Evolutionary conservation across 2,113 vertebrate species (phyloP).

Genomic region (Oryzias javanicus): DNA sequence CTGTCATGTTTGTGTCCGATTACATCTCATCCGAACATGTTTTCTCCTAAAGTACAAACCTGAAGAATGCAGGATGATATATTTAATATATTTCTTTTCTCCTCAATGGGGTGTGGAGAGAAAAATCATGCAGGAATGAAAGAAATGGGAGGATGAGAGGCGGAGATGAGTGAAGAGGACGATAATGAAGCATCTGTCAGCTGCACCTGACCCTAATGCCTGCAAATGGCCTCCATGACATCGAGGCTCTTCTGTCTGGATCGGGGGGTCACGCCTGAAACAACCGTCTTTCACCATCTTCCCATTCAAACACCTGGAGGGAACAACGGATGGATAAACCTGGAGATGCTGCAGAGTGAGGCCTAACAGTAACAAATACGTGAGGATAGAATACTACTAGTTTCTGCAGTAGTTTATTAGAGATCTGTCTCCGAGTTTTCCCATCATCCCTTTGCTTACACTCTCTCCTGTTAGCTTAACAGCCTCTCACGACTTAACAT

Average conservation of each 20-base stretch:
- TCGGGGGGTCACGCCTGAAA: conserved; percentile 16
- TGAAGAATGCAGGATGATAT: conserved; percentile 3
- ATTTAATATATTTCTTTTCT: background rate
- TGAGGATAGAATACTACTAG: too few relatives aligned
- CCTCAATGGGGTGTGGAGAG: conserved; percentile 8
- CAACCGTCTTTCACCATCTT: conserved; percentile 55
- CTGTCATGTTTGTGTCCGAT: background rate
- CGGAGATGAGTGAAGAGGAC: conserved; percentile 44
- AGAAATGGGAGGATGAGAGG: conserved; percentile 19
- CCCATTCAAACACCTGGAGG: conserved; percentile 54
- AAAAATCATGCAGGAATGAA: conserved; percentile 41
- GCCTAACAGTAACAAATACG: background rate
- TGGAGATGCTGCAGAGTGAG: background rate
- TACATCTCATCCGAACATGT: background rate
- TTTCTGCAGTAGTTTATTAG: too few relatives aligned
- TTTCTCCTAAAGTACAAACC: conserved; percentile 1
- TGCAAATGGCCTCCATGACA: conserved; percentile 16
- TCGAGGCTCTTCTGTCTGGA: conserved; percentile 12
- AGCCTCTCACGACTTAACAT: too few relatives aligned
- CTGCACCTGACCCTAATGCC: conserved; percentile 52
- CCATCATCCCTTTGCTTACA: too few relatives aligned
- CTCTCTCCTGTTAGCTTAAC: too few relatives aligned
- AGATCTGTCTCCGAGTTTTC: too few relatives aligned
- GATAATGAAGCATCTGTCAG: conserved; percentile 31
- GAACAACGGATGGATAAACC: conserved; percentile 26